A percentile compares a stretch with the other conserved stretches of the same genome.
phyloP scores from a whole-genome alignment of 1,140 invertebrate species.

The Microvelia longipes region DNA sequence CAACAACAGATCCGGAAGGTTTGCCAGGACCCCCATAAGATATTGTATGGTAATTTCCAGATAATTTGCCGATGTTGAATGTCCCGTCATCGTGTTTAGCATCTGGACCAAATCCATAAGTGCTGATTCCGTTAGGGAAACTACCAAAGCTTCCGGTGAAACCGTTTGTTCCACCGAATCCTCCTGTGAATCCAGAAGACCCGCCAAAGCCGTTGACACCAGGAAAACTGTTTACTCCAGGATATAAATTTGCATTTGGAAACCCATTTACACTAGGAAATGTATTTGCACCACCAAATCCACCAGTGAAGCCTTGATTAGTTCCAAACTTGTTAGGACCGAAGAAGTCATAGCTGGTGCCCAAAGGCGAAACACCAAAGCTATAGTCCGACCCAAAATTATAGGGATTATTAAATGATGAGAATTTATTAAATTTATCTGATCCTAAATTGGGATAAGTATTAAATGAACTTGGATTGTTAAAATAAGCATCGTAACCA shows the following conservation, averaged over 20 bases:
- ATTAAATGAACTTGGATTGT: too few relatives aligned
- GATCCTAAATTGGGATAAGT: too few relatives aligned
- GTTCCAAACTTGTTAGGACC: not conserved
- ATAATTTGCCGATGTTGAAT: not conserved
- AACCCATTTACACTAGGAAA: not conserved
- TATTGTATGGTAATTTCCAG: not conserved
- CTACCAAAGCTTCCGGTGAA: not conserved
- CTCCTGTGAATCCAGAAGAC: too few relatives aligned
- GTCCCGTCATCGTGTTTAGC: not conserved
- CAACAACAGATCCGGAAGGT: not conserved
- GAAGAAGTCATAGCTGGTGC: not conserved
- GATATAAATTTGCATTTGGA: not conserved
- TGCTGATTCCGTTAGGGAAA: not conserved
- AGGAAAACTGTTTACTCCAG: not conserved
- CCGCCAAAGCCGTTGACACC: too few relatives aligned
- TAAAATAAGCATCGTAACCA: too few relatives aligned
- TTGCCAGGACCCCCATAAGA: not conserved
- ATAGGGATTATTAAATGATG: too few relatives aligned
- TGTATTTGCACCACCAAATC: not conserved
- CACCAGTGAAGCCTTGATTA: not conserved
- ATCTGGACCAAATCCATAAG: too few relatives aligned
- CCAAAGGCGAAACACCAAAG: too few relatives aligned
- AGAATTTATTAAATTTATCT: too few relatives aligned
- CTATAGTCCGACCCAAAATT: too few relatives aligned
- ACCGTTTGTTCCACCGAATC: too few relatives aligned